Base-by-base conservation (phyloP, 1,140 invertebrate species). In the Platyscapa corneri region DNA sequence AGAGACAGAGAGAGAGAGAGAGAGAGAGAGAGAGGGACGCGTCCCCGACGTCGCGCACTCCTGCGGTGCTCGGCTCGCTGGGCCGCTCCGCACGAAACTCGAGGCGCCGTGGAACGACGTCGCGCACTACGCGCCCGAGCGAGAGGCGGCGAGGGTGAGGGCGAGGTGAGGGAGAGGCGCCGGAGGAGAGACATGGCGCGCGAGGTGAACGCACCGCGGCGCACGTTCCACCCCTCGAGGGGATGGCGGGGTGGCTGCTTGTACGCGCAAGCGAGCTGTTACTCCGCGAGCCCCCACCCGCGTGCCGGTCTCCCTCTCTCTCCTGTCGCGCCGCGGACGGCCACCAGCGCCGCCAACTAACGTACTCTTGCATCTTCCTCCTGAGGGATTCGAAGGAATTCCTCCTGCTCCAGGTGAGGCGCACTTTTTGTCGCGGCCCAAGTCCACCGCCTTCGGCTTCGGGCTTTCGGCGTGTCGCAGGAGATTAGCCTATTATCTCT, bases 171-270 rank as follows among this genome's bases (percentile, higher is more conserved):
- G 16, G 1, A 3, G 32, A 7, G 16, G 70, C 16, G 27, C 37
- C 5, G 37, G 10, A 30, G 42, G 39, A 42, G 32, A 60, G 60
- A 80, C 60, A 46, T 53, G n/a, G 79, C 79, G 65, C 89, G 89
- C 90, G 89, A 88, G 90, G 90, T 90, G 89, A 90, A 90, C 90
- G 89, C 89, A 90, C 90, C 90, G 90, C 88, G 88, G 6, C 89
- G 89, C 88, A 90, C 49, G 88, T 88, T 90, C 88, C 88, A 78
- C 86, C 87, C 85, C 79, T 87, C 85, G 83, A 82, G 74, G 82
- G 84, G 5, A 8, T 5, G 65, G 18, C 12, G 23, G n/a, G 65
- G 8, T 16, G 65, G 65, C 30, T 87, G 89, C 87, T 88, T 87
- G 56, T 88, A 78, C 88, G 78, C 85, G 88, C 83, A 60, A 84